Conservation (phyloP, 2,888 invertebrate genomes). For the Azorinus chamasolen region DNA sequence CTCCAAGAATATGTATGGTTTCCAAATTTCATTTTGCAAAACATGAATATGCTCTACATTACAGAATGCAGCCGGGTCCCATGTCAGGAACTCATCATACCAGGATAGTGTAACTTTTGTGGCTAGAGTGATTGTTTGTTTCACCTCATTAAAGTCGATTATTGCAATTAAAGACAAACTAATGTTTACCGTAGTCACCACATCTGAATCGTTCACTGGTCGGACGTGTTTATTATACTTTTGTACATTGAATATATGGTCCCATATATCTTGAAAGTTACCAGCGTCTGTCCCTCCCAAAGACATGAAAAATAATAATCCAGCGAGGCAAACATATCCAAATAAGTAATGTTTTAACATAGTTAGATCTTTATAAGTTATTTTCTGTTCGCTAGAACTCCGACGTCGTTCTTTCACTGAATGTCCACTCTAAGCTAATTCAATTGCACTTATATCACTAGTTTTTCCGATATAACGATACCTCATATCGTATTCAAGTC, state of each 20-base stretch:
- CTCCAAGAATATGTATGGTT: slow-evolving; percentile 48
- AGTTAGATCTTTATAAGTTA: too few species aligned
- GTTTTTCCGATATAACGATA: too few species aligned
- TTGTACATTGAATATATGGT: slow-evolving; percentile 30
- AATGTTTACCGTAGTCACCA: slow-evolving; percentile 35
- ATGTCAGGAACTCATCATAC: slow-evolving; percentile 53
- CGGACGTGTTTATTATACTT: slow-evolving; percentile 46
- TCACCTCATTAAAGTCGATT: slow-evolving; percentile 57
- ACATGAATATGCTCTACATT: slow-evolving; percentile 40
- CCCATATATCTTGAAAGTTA: slow-evolving; percentile 15
- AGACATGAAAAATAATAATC: too few species aligned
- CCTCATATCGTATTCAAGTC: too few species aligned
- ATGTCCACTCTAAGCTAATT: too few species aligned
- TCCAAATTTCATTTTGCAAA: slow-evolving; percentile 33
- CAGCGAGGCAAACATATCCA: too few species aligned
- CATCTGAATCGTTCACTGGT: slow-evolving; percentile 41
- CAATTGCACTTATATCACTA: too few species aligned
- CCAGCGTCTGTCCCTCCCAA: too few species aligned
- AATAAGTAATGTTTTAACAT: too few species aligned
- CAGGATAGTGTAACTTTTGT: slow-evolving; percentile 44
- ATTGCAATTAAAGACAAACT: slow-evolving; percentile 43
- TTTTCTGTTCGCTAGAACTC: too few species aligned
- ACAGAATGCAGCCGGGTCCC: slow-evolving; percentile 39
- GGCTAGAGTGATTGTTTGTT: slow-evolving; percentile 46
- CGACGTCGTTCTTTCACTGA: too few species aligned